Conservation (phyloP, 2,888 invertebrate species). For the Acanthosoma haemorrhoidale region DNA sequence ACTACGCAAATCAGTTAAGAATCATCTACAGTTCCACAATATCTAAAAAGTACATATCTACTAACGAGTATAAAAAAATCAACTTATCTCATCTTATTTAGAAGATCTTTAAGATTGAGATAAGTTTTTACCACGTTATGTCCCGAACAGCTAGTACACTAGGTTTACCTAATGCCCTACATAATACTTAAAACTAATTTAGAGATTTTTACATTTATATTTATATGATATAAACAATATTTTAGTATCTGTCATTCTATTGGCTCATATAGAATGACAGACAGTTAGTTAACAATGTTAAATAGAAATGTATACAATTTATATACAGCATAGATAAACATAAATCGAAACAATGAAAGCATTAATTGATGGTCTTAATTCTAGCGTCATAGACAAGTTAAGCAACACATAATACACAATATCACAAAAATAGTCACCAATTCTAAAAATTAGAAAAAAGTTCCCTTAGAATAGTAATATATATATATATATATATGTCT, state of each 20-base stretch:
- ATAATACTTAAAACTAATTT: slow-evolving; percentile 6
- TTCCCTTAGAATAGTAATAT: neutral
- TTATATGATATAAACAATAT: slow-evolving; percentile 6
- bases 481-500: neutral
- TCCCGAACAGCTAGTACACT: slow-evolving; percentile 35
- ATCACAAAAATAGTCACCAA: slow-evolving; percentile 25
- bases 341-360: neutral
- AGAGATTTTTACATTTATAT: neutral
- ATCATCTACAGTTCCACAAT: neutral
- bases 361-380: too few species aligned
- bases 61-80: slow-evolving; percentile 25
- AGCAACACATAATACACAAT: slow-evolving; percentile 2
- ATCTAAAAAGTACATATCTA: slow-evolving; percentile 10
- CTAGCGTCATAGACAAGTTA: neutral
- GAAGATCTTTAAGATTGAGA: slow-evolving; percentile 25
- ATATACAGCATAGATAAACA: slow-evolving; percentile 18
- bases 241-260: slow-evolving; percentile 31
- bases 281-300: neutral
- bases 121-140: slow-evolving; percentile 38
- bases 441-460: neutral
- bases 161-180: slow-evolving; percentile 9
- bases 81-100: slow-evolving; percentile 16
- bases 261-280: slow-evolving; percentile 37
- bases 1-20: neutral
- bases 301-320: neutral